Base-by-base conservation (phyloP, 2,888 invertebrate species). In the Hemaris fuciformis region DNA sequence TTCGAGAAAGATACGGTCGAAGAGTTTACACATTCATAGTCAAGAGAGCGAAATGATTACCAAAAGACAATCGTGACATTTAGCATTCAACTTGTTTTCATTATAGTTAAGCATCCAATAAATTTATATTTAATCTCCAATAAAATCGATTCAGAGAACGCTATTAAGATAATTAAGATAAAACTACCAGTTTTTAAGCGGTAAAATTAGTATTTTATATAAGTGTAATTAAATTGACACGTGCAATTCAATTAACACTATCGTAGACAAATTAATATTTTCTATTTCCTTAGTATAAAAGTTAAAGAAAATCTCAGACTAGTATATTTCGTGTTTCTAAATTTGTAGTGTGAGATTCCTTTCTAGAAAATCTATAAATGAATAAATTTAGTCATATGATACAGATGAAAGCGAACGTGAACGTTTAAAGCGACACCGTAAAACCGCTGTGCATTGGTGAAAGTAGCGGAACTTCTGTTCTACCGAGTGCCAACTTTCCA, bases 1-100 rank as follows among this genome's bases (percentile, higher is more conserved):
- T 42, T 61, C 46, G 45, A 61, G 61, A 61, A 61, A 61, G 61
- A 61, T 57, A 31, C 27, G 27, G 53, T 31, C 10, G 31, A 27
- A 31, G 27, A 27, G 27, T n/a, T 57, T 7, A 20, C 10, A 18
- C 18, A 8, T 20, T n/a, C 2, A 15, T n/a, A n/a, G n/a, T n/a
- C n/a, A 53, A 31, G 31, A 45, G 45, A 45, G 22, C 22, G 20
- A 20, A 45, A n/a, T 15, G 22, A 45, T 7, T n/a, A 45, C 45
- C 45, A 20, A 13, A 1, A 38, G 3, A n/a, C 38, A 38, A 13
- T 3, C 38, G 38, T 38, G 38, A 38, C n/a, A 38, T 38, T 38
- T 13, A 4, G 38, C n/a, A 38, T 13, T 38, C 13, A 13, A 27
- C 8, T 2, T 27, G 27, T 27, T 4, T 38, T 38, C n/a, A 38